Percentiles rank a stretch among this genome's conserved stretches.
These are phyloP conservation scores for Acromyrmex echinatior DNA, from an alignment of 1,140 invertebrate genomes.

Conservation along the genomic window DNA sequence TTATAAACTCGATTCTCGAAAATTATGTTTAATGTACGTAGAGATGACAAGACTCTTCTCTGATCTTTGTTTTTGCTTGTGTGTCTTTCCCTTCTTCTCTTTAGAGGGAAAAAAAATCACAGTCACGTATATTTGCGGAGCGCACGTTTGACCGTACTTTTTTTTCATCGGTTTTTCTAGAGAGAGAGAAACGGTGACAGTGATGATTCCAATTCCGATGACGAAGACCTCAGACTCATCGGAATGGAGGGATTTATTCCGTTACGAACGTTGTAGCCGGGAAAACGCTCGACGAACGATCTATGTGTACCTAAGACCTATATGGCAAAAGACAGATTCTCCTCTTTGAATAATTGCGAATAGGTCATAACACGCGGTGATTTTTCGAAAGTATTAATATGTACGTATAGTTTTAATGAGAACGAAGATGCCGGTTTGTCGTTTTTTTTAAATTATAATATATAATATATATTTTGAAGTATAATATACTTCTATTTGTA, in stretches of 20 bases:
- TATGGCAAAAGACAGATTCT: conserved; percentile 23
- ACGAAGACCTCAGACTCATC: conserved; percentile 82
- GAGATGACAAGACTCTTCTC: background rate
- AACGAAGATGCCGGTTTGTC: background rate
- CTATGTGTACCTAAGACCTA: conserved; percentile 47
- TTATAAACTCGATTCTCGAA: conserved; percentile 73
- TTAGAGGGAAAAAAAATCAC: conserved; percentile 54
- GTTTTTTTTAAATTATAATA: background rate
- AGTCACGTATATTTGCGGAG: conserved; percentile 38
- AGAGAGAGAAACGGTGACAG: conserved; percentile 78
- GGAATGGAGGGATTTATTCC: conserved; percentile 85
- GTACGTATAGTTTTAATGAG: conserved; percentile 4
- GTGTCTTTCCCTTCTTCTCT: conserved; percentile 68
- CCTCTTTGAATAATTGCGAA: conserved; percentile 18
- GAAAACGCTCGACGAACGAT: conserved; percentile 56
- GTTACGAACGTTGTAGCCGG: conserved; percentile 82
- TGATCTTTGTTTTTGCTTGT: conserved; percentile 67
- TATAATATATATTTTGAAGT: background rate
- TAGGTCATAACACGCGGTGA: conserved; percentile 38
- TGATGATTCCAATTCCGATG: conserved; percentile 68
- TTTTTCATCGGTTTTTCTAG: conserved; percentile 82
- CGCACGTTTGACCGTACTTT: conserved; percentile 66
- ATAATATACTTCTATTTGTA: background rate
- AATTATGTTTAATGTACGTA: conserved; percentile 85
- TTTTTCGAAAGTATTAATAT: conserved; percentile 57